These are phyloP conservation scores for Tetraneura akinire DNA, from an alignment of 1,140 invertebrate species.

Conservation along the genomic window DNA sequence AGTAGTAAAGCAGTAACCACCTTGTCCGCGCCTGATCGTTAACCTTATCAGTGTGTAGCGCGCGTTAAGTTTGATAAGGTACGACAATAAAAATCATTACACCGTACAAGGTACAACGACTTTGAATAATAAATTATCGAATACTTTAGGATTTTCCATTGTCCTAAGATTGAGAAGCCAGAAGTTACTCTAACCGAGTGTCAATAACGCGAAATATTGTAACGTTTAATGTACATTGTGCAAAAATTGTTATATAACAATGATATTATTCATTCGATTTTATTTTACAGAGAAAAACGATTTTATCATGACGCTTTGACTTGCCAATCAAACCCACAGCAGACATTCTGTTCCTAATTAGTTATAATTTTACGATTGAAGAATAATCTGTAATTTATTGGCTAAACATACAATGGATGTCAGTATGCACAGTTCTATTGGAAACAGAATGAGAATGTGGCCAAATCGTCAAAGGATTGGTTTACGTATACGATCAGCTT, in stretches of 20 bases:
- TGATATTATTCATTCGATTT: neutral
- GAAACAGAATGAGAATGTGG: conserved; percentile 43
- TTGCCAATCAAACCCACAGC: neutral
- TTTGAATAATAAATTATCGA: too few species aligned
- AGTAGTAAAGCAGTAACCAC: neutral
- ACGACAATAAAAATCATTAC: conserved; percentile 7
- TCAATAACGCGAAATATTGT: too few species aligned
- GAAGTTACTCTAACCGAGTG: too few species aligned
- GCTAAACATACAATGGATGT: conserved; percentile 1
- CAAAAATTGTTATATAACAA: neutral
- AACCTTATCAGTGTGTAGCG: neutral
- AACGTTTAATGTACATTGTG: neutral
- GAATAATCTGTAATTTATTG: neutral
- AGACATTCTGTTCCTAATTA: neutral
- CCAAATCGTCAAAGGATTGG: conserved; percentile 56
- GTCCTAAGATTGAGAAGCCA: too few species aligned
- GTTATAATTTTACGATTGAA: neutral
- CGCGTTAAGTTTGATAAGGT: neutral
- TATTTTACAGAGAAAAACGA: neutral
- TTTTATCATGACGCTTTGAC: neutral
- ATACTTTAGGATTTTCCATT: too few species aligned
- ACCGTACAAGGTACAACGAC: neutral
- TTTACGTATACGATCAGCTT: conserved; percentile 74
- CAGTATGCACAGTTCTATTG: conserved; percentile 23
- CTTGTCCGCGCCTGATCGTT: conserved; percentile 25